A percentile compares a stretch with the other conserved stretches of the same genome.
Conservation (phyloP, 2,888 invertebrate species). For the Neocrepidodera transversa region DNA sequence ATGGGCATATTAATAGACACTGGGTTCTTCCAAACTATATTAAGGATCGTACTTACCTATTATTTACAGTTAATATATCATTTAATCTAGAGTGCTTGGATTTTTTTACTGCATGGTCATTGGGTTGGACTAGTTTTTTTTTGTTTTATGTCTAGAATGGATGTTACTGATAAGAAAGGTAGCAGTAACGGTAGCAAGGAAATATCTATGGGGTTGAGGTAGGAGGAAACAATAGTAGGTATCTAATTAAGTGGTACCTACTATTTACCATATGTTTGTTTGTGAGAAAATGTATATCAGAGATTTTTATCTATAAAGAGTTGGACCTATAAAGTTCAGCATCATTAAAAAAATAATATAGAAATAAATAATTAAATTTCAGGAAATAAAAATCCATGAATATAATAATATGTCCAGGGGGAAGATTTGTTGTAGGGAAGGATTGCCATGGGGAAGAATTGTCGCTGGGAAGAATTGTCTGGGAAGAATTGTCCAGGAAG, state of each 20-base stretch:
- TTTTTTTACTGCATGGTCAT: slow-evolving; percentile 29
- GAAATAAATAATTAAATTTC: too few relatives aligned
- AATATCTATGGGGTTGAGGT: slow-evolving; percentile 12
- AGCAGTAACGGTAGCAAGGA: slow-evolving; percentile 28
- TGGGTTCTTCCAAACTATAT: slow-evolving; percentile 37
- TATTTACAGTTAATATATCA: slow-evolving; percentile 40
- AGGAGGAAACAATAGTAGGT: slow-evolving; percentile 11
- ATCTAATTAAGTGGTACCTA: slow-evolving; percentile 6
- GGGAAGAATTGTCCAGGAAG: too few relatives aligned
- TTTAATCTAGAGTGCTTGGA: slow-evolving; percentile 34
- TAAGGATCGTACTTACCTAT: slow-evolving; percentile 37
- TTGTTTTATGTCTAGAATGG: slow-evolving; percentile 17
- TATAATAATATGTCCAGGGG: too few relatives aligned
- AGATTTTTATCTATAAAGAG: not conserved
- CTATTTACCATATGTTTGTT: slow-evolving; percentile 8
- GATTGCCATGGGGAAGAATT: too few relatives aligned
- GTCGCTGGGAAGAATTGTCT: too few relatives aligned
- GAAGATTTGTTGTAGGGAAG: too few relatives aligned
- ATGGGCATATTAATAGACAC: slow-evolving; percentile 46
- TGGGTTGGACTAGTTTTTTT: slow-evolving; percentile 24
- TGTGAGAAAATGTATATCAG: not conserved
- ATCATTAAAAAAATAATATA: too few relatives aligned
- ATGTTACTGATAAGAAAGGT: slow-evolving; percentile 19
- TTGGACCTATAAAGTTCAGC: too few relatives aligned
- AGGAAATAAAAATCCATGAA: too few relatives aligned